phyloP scores from a whole-genome alignment of 1,140 invertebrate genomes.

The Diorhabda carinulata region DNA sequence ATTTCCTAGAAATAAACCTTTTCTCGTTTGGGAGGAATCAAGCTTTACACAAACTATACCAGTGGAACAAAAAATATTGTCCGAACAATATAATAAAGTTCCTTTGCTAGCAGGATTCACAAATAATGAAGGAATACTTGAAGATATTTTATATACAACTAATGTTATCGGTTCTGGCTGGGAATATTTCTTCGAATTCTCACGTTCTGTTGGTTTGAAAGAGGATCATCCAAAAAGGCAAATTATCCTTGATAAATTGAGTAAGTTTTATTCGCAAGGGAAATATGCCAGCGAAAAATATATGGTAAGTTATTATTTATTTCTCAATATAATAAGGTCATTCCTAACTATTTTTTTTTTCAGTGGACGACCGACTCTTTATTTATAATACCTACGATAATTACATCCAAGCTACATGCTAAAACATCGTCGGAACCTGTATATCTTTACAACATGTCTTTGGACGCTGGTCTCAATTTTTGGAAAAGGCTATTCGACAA shows the following conservation, averaged over 20 bases:
- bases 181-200: neutral
- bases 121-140: neutral
- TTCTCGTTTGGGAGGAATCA: too few relatives aligned
- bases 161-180: neutral
- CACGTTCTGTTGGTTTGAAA: neutral
- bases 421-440: conserved; percentile 18
- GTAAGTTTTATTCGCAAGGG: neutral
- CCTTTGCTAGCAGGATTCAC: neutral
- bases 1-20: too few relatives aligned
- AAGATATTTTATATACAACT: neutral
- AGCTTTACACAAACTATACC: too few relatives aligned
- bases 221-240: neutral
- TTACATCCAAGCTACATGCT: conserved; percentile 17
- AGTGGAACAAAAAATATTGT: too few relatives aligned
- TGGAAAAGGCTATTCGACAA: conserved; percentile 17
- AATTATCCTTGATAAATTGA: neutral
- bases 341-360: neutral
- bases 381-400: neutral
- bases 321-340: too few relatives aligned
- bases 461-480: conserved; percentile 19
- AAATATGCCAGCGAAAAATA: neutral
- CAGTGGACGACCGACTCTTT: neutral
- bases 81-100: neutral
- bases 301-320: neutral
- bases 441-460: conserved; percentile 25